Conservation (phyloP, 2,888 invertebrate genomes). For the Agrilus mali region DNA sequence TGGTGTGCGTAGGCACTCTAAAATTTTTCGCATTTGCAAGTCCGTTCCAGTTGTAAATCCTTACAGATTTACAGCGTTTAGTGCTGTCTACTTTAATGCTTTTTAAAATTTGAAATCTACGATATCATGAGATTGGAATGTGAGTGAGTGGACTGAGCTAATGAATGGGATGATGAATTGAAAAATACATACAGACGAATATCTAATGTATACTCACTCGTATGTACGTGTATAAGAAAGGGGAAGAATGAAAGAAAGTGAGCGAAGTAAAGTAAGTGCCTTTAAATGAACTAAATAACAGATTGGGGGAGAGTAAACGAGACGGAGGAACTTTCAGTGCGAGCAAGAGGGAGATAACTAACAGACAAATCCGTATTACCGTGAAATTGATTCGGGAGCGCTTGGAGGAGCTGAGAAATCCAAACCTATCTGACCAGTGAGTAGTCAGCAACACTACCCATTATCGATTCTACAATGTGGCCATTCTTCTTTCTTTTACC, state of each 20-base stretch:
- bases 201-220: constrained; percentile 10
- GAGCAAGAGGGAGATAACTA: constrained; percentile 11
- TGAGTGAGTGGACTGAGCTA: too few species aligned
- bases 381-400: constrained; percentile 33
- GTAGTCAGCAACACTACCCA: too few species aligned
- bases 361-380: constrained; percentile 32
- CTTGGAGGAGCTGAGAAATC: constrained; percentile 12
- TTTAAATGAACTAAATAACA: constrained; percentile 34
- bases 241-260: constrained; percentile 19
- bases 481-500: too few species aligned
- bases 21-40: too few species aligned
- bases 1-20: too few species aligned
- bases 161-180: constrained; percentile 37
- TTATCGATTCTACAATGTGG: too few species aligned
- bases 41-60: too few species aligned
- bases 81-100: too few species aligned
- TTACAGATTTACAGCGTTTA: too few species aligned
- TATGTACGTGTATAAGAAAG: constrained; percentile 33
- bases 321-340: constrained; percentile 11
- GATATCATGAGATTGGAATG: too few species aligned
- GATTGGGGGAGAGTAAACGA: constrained; percentile 21
- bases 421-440: too few species aligned
- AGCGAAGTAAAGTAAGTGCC: constrained; percentile 29
- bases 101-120: too few species aligned
- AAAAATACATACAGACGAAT: constrained; percentile 11